phyloP scores from a whole-genome alignment of 2,888 invertebrate genomes.

The Hypselothyrea guttata region DNA sequence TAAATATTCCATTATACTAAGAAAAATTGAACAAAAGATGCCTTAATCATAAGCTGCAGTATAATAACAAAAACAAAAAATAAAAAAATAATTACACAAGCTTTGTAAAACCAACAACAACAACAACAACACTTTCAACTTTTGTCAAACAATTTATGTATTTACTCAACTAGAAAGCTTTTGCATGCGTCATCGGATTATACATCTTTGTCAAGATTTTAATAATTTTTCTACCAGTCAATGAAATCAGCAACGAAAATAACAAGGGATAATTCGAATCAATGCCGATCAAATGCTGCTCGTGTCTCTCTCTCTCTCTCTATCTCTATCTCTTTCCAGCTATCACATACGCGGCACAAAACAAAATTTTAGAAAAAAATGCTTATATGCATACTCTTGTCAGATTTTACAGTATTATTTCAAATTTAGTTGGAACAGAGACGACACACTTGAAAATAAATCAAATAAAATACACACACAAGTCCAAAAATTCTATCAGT shows the following conservation, averaged over 20 bases:
- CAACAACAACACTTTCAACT: constrained; percentile 33
- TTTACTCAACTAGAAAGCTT: constrained; percentile 22
- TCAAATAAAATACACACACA: too few species aligned
- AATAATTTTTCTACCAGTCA: constrained; percentile 4
- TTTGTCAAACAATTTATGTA: not conserved
- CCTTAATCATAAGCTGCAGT: too few species aligned
- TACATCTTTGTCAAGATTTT: constrained; percentile 8
- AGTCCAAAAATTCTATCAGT: too few species aligned
- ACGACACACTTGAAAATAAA: constrained; percentile 1
- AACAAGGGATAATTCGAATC: constrained; percentile 19
- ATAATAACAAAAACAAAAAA: too few species aligned
- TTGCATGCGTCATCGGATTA: constrained; percentile 45
- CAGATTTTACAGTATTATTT: constrained; percentile 25
- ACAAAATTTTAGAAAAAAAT: not conserved
- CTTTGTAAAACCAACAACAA: not conserved
- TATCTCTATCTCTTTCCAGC: not conserved
- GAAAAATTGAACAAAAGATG: too few species aligned
- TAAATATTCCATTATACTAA: too few species aligned
- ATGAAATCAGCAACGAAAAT: constrained; percentile 10
- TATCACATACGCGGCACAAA: not conserved
- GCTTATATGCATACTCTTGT: not conserved
- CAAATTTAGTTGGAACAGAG: constrained; percentile 8
- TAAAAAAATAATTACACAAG: not conserved
- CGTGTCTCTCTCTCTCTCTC: constrained; percentile 1
- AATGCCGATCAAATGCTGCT: constrained; percentile 31